These are phyloP conservation scores for Fragum whitleyi DNA, from an alignment of 2,888 invertebrate species.

Conservation along the genomic window DNA sequence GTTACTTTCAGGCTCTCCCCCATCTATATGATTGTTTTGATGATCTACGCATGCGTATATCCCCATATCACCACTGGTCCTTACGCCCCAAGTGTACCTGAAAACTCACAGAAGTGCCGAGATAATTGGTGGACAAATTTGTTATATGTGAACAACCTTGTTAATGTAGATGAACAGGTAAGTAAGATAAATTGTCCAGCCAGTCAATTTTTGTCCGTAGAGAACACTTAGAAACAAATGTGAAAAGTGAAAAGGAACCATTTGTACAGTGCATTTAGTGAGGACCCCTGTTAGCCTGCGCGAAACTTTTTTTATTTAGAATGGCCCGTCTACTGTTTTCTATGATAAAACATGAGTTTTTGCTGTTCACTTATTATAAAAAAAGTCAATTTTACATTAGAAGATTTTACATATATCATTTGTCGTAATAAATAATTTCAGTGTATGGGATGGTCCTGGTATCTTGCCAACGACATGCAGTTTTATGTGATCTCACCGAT, in stretches of 20 bases:
- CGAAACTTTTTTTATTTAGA: too few relatives aligned
- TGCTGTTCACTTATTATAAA: too few relatives aligned
- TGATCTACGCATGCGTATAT: constrained; percentile 79
- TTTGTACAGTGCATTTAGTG: too few relatives aligned
- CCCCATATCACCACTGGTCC: constrained; percentile 83
- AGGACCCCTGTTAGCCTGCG: too few relatives aligned
- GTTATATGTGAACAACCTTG: constrained; percentile 81
- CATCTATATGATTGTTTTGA: constrained; percentile 81
- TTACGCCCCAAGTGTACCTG: constrained; percentile 75
- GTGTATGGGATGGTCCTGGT: constrained; percentile 83
- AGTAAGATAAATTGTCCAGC: not conserved
- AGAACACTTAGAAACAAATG: too few relatives aligned
- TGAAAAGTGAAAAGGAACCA: too few relatives aligned
- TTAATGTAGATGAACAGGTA: constrained; percentile 67
- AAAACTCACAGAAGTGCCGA: constrained; percentile 75
- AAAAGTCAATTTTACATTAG: too few relatives aligned
- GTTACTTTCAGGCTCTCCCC: constrained; percentile 81
- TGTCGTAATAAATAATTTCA: constrained; percentile 48
- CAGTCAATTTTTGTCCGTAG: too few relatives aligned
- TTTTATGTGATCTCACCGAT: constrained; percentile 76
- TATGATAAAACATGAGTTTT: too few relatives aligned
- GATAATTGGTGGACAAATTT: constrained; percentile 82
- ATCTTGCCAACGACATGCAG: constrained; percentile 81
- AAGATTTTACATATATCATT: too few relatives aligned
- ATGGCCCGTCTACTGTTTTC: too few relatives aligned